A percentile compares a stretch with the other conserved stretches of the same genome.
These are phyloP conservation scores for Anastrepha obliqua DNA, from an alignment of 1,140 invertebrate species.

Conservation along the genomic window DNA sequence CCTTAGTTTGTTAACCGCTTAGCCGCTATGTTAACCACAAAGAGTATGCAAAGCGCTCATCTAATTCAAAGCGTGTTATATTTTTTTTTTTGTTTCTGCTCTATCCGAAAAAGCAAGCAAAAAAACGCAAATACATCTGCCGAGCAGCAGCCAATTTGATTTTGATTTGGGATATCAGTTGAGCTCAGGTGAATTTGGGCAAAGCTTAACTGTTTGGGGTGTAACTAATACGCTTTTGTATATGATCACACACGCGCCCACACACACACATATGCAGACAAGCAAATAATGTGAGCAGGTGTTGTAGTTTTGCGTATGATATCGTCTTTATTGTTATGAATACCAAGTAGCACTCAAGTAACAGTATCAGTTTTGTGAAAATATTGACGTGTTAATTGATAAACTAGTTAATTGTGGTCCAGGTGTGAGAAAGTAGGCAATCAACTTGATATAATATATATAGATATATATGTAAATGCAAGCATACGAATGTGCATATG, in stretches of 20 bases:
- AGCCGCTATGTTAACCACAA: neutral
- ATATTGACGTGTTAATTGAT: no score
- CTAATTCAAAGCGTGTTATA: neutral
- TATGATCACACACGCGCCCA: no score
- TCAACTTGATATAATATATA: no score
- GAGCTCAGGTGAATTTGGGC: neutral
- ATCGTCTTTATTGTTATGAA: neutral
- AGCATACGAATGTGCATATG: no score
- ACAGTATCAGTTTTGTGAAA: neutral
- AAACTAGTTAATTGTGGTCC: no score
- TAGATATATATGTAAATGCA: no score
- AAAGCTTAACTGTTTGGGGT: neutral
- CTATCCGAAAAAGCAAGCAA: neutral
- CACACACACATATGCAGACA: neutral
- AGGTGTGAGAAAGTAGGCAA: no score
- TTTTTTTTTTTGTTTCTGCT: neutral
- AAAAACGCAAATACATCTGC: neutral
- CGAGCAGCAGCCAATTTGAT: constrained; percentile 1
- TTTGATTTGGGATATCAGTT: no score
- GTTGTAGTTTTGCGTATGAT: neutral
- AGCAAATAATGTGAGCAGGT: neutral
- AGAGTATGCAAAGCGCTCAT: neutral
- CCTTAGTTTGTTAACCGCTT: neutral
- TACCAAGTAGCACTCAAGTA: neutral
- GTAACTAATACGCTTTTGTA: neutral